Base-by-base conservation (phyloP, 1,140 invertebrate genomes). In the Aphaenogaster ashmeadi region DNA sequence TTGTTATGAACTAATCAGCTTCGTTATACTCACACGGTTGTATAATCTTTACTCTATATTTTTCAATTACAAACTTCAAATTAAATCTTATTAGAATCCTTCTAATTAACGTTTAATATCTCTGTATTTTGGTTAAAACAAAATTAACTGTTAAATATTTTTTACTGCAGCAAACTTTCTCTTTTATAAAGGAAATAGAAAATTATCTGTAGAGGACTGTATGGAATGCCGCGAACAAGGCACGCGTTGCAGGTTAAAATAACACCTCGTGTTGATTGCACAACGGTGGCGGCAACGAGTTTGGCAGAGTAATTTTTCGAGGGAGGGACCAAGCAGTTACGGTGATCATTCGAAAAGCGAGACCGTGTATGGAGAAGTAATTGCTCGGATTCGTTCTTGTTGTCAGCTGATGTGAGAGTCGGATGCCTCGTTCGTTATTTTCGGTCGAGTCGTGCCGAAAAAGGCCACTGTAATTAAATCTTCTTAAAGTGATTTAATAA, bases 401-500 rank as follows among this genome's bases (percentile, higher is more conserved):
- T 84, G 80, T 84, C 80, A 84, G 80, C n/a, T 50, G 54, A 84
- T n/a, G 64, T 52, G 67, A 83, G 79, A 58, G 67, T 36, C 27
- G 38, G 79, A 81, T 27, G 52, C 54, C 80, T 83, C 67, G 67
- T 83, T 84, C 69, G 80, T 74, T 84, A 74, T 60, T 71, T 67
- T 67, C 38, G 64, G 64, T 44, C 41, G 54, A 83, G 67, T 72
- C 18, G 66, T 54, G 41, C 69, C 67, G 54, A 84, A 84, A 84
- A 84, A 84, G 69, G 80, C 72, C 41, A 62, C 41, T 60, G 69
- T 84, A 84, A 84, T 84, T 84, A 84, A 84, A 84, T 75, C 69
- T 44, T 84, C 74, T 84, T 62, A 67, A 41, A 84, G 80, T 84
- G 80, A 84, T 84, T 84, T 84, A 84, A 84, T 84, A 84, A 84